These are phyloP conservation scores for Trichogramma dendrolimi DNA, from an alignment of 2,888 invertebrate genomes.

Conservation along the genomic window DNA sequence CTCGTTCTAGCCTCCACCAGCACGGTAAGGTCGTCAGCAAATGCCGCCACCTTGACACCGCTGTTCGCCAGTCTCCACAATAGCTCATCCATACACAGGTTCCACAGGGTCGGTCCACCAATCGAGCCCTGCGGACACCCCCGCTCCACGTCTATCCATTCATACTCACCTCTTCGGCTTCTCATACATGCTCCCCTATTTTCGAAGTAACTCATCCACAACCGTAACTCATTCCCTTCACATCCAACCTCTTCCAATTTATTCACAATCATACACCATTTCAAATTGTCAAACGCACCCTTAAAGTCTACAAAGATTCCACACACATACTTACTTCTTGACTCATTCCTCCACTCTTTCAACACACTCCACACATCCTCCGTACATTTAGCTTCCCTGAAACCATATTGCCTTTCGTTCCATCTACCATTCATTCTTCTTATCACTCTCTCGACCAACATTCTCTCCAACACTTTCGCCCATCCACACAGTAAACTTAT, in stretches of 20 bases:
- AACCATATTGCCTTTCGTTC: conserved; percentile 8
- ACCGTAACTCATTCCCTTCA: background rate
- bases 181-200: conserved; percentile 8
- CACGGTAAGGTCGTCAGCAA: conserved; percentile 16
- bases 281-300: conserved; percentile 11
- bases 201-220: conserved; percentile 10
- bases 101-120: no score
- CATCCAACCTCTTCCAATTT: background rate
- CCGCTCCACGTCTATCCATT: no score
- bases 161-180: no score
- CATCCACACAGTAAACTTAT: conserved; percentile 4
- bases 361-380: conserved; percentile 5
- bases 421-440: background rate
- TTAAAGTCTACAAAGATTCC: conserved; percentile 8
- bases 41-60: conserved; percentile 4
- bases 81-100: no score
- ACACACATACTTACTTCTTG: background rate
- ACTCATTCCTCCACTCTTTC: no score
- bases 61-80: background rate
- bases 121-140: no score
- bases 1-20: background rate
- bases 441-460: conserved; percentile 7
- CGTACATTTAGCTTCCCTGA: background rate
- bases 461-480: conserved; percentile 11
- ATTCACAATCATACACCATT: conserved; percentile 8